A percentile compares a stretch with the other conserved stretches of the same genome.
phyloP scores from a whole-genome alignment of 1,140 invertebrate species.

The Drosophila azteca region DNA sequence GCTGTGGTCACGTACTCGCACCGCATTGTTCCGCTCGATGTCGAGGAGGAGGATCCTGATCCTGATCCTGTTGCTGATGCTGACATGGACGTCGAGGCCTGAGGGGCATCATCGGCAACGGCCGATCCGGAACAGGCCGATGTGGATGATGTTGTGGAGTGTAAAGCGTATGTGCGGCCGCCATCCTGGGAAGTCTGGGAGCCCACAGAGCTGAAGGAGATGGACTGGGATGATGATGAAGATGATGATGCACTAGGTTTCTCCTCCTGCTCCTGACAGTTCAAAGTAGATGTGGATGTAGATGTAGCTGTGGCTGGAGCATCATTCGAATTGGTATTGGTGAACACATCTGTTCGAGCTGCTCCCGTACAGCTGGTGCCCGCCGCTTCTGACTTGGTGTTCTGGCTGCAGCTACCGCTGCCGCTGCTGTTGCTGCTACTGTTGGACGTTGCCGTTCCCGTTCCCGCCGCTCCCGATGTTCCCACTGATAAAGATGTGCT shows the following conservation, averaged over 20 bases:
- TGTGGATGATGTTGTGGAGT: conserved; percentile 16
- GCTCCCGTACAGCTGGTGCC: conserved; percentile 22
- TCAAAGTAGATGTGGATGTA: conserved; percentile 9
- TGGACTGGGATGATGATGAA: conserved; percentile 6
- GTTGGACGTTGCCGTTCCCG: conserved; percentile 19
- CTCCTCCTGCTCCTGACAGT: conserved; percentile 27
- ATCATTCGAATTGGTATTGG: conserved; percentile 79
- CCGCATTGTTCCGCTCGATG: conserved; percentile 24
- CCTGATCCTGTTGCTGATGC: conserved; percentile 39
- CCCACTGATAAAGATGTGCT: conserved; percentile 11
- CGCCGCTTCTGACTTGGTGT: conserved; percentile 17
- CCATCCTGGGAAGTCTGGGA: conserved; percentile 67
- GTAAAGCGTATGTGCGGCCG: conserved; percentile 75
- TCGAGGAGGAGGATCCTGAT: conserved; percentile 38
- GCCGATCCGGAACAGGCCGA: conserved; percentile 13
- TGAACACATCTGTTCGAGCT: conserved; percentile 64
- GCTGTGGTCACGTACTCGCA: conserved; percentile 65
- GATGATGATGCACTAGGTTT: conserved; percentile 8
- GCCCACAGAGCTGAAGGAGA: conserved; percentile 61
- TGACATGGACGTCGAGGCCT: conserved; percentile 71
- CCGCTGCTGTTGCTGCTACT: background rate
- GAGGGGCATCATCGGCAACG: conserved; percentile 51
- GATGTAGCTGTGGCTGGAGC: conserved; percentile 13
- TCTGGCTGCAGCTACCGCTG: conserved; percentile 33
- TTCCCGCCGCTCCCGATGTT: conserved; percentile 1